Base-by-base conservation (phyloP, 2,113 vertebrate species). In the Geococcyx californianus region DNA sequence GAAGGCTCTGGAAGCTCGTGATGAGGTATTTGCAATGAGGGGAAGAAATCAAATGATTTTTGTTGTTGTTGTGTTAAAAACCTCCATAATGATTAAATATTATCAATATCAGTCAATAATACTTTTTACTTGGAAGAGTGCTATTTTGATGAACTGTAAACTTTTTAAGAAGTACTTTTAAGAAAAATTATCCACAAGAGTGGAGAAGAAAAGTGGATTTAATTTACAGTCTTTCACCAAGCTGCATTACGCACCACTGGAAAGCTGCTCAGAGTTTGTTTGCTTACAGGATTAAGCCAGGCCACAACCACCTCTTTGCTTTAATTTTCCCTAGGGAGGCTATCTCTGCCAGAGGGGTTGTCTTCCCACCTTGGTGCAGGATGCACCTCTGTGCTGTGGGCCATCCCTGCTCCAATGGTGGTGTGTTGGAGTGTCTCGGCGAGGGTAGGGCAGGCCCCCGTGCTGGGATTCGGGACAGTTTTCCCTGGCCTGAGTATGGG, bases 371-470 rank as follows among this genome's bases (percentile, higher is more conserved):
- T 45, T 66, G 24, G 36, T 5, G 6, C 15, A 2, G 45, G 64
- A 4, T 84, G 49, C 44, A n/a, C 25, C 36, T 36, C 73, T 0
- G 1, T 52, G 45, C n/a, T n/a, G n/a, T n/a, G n/a, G n/a, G n/a
- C n/a, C n/a, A n/a, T n/a, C n/a, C n/a, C n/a, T n/a, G n/a, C n/a
- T n/a, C n/a, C n/a, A n/a, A n/a, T n/a, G n/a, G n/a, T 42, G 40
- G 40, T 49, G n/a, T 28, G 55, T 38, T 3, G 2, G 9, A 12
- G 52, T 1, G 1, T 14, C 38, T 77, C 24, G 1, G 5, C 0
- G 2, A 33, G 40, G 16, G 34, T 44, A 40, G 29, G 51, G 7
- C 26, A 51, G 36, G 45, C 15, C 44, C 44, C 54, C 29, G 3
- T 8, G 2, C 38, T 26, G 29, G 2, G 3, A 2, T 25, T 72